phyloP scores from a whole-genome alignment of 1,140 invertebrate species.

The Bemisia tabaci region DNA sequence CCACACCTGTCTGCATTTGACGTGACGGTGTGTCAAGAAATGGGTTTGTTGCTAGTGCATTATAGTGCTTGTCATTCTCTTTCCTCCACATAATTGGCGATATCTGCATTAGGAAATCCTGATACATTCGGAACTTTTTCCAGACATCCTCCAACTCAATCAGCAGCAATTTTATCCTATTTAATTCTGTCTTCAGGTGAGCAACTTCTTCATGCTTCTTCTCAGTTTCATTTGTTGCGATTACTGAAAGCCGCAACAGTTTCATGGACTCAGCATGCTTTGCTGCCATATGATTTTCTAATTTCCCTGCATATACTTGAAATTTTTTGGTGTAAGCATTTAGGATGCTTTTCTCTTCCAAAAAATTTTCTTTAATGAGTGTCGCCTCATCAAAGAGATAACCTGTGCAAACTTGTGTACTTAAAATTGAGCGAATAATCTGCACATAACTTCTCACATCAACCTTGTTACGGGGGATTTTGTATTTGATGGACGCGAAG shows the following conservation, averaged over 20 bases:
- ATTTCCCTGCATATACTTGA: not conserved
- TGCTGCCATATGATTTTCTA: not conserved
- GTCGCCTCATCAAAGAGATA: not conserved
- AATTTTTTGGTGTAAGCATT: not conserved
- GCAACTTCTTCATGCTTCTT: not conserved
- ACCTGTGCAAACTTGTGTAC: not conserved
- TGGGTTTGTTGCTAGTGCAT: not conserved
- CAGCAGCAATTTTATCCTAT: not conserved
- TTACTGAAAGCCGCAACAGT: not conserved
- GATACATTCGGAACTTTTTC: not conserved
- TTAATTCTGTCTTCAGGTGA: not conserved
- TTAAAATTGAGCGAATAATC: not conserved
- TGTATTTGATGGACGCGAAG: not conserved
- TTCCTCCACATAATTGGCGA: not conserved
- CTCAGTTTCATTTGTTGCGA: not conserved
- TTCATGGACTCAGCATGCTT: not conserved
- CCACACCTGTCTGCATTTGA: not conserved
- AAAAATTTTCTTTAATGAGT: not conserved
- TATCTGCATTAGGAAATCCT: not conserved
- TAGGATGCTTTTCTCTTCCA: not conserved
- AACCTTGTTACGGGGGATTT: not conserved
- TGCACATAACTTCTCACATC: not conserved
- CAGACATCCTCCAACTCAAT: not conserved
- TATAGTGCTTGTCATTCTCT: not conserved
- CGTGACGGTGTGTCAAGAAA: not conserved